Evolutionary conservation across 2,888 invertebrate genomes (phyloP), one percentile per base, ranked within the genome.

Genomic region (Aphelenchoides bicaudatus): DNA sequence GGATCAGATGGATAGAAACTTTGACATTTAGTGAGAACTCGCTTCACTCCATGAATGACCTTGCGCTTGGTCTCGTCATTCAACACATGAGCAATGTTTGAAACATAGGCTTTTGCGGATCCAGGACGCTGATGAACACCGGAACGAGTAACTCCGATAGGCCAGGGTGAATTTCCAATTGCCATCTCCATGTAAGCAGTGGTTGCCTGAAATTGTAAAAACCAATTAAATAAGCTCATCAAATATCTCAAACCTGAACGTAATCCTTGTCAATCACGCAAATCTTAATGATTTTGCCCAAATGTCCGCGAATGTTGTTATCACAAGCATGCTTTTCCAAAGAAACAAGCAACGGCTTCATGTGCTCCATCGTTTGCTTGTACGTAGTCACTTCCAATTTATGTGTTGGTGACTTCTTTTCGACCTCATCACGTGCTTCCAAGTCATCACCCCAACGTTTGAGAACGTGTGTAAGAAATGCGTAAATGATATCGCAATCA

Each of bases 81-180:
- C 86, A 98, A 88, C 23, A 84, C 84, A 74, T 92, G 93, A 0
- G 98, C 98, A 0, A 98, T 94, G 79, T 98, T 96, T 81, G 93
- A 91, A 0, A 94, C 94, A 80, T 94, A 96, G 80, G 98, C 94
- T 81, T 96, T 98, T 80, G 98, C 96, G 70, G 96, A 86, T 6
- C 98, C 98, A 0, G 98, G 96, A 85, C 98, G 89, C 2, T 98
- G 96, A 81, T 99, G 98, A 77, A 98, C 96, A 81, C 98, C 98
- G 37, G 98, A 96, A 91, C 98, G 96, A 66, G 98, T 98, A 0
- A 99, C 98, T 72, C 96, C 98, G 74, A 98, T 96, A 0, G 98
- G 98, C 98, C 98, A 98, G 0, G 98, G 96, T 0, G 98, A 94
- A 81, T 99, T 99, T 0, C 98, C 98, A 62, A 99, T 98, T 1